Percentiles rank a stretch among this genome's conserved stretches.
These are phyloP conservation scores for Steinernema hermaphroditum DNA, from an alignment of 2,888 invertebrate species.

Conservation along the genomic window DNA sequence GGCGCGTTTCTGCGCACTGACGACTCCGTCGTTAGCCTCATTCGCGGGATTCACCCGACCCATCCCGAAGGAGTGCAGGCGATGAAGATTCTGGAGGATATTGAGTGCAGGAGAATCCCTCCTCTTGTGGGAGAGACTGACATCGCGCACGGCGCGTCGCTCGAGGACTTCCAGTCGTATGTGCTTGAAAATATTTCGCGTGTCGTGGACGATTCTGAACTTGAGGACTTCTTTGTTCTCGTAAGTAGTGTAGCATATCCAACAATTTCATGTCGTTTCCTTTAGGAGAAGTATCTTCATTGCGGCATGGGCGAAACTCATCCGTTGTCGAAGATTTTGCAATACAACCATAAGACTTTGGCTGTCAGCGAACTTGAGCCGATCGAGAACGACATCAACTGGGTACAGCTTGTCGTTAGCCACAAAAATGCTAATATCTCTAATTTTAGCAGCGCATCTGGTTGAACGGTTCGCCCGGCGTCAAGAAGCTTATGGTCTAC, in stretches of 20 bases:
- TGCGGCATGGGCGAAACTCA: neutral
- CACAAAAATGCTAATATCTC: too few relatives aligned
- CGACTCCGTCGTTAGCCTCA: constrained; percentile 39
- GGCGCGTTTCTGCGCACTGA: constrained; percentile 45
- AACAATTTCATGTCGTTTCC: too few relatives aligned
- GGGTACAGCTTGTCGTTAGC: too few relatives aligned
- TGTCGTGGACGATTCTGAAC: neutral
- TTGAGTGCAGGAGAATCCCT: neutral
- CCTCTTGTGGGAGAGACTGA: neutral
- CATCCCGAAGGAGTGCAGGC: neutral
- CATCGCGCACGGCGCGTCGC: neutral
- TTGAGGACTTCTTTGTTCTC: neutral
- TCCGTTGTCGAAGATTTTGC: neutral
- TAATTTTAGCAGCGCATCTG: neutral
- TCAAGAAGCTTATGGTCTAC: neutral
- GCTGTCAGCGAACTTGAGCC: neutral
- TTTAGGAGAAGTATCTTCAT: neutral
- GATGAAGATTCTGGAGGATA: neutral
- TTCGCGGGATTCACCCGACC: neutral
- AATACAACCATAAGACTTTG: neutral
- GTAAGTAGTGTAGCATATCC: too few relatives aligned
- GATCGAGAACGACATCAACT: neutral
- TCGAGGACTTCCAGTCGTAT: neutral
- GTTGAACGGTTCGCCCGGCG: neutral
- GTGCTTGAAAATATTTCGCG: neutral